Evolutionary conservation across 2,888 invertebrate species (phyloP), one percentile per base, ranked within the genome.

Genomic region (Oscheius sp.): DNA sequence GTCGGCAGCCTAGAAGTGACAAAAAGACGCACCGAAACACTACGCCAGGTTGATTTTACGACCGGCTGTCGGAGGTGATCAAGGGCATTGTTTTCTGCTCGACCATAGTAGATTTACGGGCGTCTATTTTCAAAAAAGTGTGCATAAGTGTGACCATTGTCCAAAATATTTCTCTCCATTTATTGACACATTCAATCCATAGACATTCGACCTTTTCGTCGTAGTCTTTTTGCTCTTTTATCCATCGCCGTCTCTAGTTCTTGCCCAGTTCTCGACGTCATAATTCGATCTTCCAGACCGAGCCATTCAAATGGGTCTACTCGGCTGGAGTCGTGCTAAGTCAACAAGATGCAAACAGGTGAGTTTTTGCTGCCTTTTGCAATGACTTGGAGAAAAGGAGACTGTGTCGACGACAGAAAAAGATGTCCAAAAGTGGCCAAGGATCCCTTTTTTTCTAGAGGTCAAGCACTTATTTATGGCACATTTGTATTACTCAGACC

Each of bases 1-100:
- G 66, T 49, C 52, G 66, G 66, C 66, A 66, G 66, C 49, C 66
- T 66, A 49, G 66, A 66, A 52, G 66, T 66, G 66, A 66, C 66
- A 66, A 66, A 66, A 66, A 66, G 66, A 49, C 66, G 52, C 43
- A 25, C 29, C n/a, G 61, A 18, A 61, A 61, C 61, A 61, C 25
- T 43, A 41, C 41, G 61, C 9, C n/a, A 49, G 66, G 52, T 13
- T 52, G 66, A 66, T 25, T 66, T 45, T 23, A 41, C 21, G 66
- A 52, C 66, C 66, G 66, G 66, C 52, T 45, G 61, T 41, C 61
- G 61, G n/a, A 45, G 45, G 43, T 43, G 55, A 55, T 13, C 55
- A 55, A 18, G 35, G 35, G 35, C 35, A 6, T 35, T 35, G 5
- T 35, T 35, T 9, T 35, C 35, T 35, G 35, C 35, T 35, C 35